Base-by-base conservation (phyloP, 2,797 vertebrate species). In the Cryptoblepharus egeriae region DNA sequence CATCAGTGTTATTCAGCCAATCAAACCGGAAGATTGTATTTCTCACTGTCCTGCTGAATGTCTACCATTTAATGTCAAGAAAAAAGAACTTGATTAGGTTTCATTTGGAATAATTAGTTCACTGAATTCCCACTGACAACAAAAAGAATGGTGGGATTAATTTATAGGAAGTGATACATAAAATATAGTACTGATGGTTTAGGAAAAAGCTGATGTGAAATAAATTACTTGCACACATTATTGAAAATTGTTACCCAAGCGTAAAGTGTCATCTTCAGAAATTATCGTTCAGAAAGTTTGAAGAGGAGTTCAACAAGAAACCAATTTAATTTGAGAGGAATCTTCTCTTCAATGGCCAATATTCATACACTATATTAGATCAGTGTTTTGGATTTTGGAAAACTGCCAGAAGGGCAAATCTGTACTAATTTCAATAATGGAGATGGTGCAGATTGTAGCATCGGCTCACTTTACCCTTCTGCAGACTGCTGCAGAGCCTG, bases 91-190 rank as follows among this genome's bases (percentile, higher is more conserved):
- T 81, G 67, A 86, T 86, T 71, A 86, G 70, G 68, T 69, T 79
- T 83, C 67, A 64, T 77, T 92, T 89, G 87, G 88, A 93, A 88
- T 88, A 89, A 93, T 85, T 81, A 87, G 73, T 85, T 90, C 85
- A 83, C 68, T 90, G 85, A 79, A 84, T 92, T 89, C 87, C 87
- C 73, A 58, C 5, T 12, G 82, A 84, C 84, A 52, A 91, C 88
- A 81, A 83, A 92, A 87, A 81, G 49, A 94, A 82, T 30, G 83
- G 0, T 85, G 79, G 88, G 60, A 91, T 83, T 78, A 90, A 93
- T 90, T 92, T 85, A 87, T 0, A 87, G 81, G 85, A 86, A 83
- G 87, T 5, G 35, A 26, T 69, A 67, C 8, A 37, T 88, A 79
- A 89, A 91, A 80, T 49, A 76, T 9, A 68, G 68, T 70, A 69